Evolutionary conservation across 92 coral and sea anemone genomes (phyloP).

Genomic region (Porites divaricata): DNA sequence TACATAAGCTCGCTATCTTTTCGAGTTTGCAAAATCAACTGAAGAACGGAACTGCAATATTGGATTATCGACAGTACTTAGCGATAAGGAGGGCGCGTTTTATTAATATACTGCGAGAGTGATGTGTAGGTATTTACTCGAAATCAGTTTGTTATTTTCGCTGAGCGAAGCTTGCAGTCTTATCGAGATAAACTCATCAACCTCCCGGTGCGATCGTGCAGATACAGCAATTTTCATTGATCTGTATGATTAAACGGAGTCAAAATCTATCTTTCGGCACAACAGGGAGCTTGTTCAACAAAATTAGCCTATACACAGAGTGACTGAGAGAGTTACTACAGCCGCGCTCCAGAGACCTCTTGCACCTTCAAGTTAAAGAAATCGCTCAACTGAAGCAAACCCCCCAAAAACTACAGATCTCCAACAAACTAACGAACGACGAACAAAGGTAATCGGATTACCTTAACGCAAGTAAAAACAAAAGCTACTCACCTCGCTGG

Average conservation of each 20-base stretch:
- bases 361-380: conserved; percentile 7
- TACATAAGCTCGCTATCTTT: conserved; percentile 27
- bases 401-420: conserved; percentile 3
- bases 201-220: conserved; percentile 81
- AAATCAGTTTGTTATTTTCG: conserved; percentile 83
- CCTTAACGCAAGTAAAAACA: conserved; percentile 61
- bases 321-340: conserved; percentile 47
- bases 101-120: conserved; percentile 66
- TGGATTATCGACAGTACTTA: conserved; percentile 91
- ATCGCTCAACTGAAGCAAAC: conserved; percentile 15
- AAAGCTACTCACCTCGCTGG: conserved; percentile 70
- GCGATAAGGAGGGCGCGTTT: conserved; percentile 84
- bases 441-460: conserved; percentile 67
- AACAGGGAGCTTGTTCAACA: conserved; percentile 60
- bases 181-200: conserved; percentile 94
- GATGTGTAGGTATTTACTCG: conserved; percentile 91
- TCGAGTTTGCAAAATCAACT: conserved; percentile 56
- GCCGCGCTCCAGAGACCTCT: conserved; percentile 31
- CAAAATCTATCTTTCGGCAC: conserved; percentile 82
- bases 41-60: conserved; percentile 74
- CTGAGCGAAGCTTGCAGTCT: conserved; percentile 68
- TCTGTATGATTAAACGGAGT: conserved; percentile 87
- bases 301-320: conserved; percentile 57
- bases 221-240: conserved; percentile 94
- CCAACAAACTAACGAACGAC: conserved; percentile 33